Percentiles rank a stretch among this genome's conserved stretches.
Conservation (phyloP, 2,113 vertebrate species). For the Cygnus buccinator region DNA sequence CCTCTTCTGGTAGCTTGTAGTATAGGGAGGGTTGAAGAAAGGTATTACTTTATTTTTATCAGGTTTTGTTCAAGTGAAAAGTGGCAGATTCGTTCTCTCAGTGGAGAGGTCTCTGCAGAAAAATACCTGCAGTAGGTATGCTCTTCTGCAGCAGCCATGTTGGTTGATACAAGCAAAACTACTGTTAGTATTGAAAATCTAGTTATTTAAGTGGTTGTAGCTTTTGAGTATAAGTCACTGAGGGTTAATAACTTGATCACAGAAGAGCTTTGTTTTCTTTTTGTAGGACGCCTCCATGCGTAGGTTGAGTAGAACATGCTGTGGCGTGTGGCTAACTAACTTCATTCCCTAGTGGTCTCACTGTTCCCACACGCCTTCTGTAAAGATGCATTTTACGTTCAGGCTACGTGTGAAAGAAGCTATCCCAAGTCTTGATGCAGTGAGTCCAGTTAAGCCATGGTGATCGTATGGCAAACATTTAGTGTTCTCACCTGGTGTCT, state of each 20-base stretch:
- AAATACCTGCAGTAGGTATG: background rate
- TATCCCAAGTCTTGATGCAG: background rate
- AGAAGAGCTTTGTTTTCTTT: background rate
- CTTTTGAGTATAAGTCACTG: background rate
- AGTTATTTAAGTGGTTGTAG: background rate
- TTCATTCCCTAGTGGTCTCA: background rate
- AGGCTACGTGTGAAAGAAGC: background rate
- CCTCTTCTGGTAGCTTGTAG: background rate
- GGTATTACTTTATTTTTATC: background rate
- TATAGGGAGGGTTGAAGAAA: background rate
- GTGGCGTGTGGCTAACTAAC: background rate
- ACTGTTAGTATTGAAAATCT: background rate
- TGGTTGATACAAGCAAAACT: background rate
- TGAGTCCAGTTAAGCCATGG: background rate
- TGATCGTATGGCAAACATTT: background rate
- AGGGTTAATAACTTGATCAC: background rate
- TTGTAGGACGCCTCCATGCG: rapidly evolving
- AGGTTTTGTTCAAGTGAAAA: background rate
- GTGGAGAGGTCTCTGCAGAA: background rate
- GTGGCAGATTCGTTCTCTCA: background rate
- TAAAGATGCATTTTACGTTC: background rate
- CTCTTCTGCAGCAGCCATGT: background rate
- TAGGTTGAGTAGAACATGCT: background rate
- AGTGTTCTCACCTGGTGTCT: background rate
- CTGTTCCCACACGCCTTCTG: background rate